Conservation (phyloP, 2,113 vertebrate species). For the Pollachius pollachius region DNA sequence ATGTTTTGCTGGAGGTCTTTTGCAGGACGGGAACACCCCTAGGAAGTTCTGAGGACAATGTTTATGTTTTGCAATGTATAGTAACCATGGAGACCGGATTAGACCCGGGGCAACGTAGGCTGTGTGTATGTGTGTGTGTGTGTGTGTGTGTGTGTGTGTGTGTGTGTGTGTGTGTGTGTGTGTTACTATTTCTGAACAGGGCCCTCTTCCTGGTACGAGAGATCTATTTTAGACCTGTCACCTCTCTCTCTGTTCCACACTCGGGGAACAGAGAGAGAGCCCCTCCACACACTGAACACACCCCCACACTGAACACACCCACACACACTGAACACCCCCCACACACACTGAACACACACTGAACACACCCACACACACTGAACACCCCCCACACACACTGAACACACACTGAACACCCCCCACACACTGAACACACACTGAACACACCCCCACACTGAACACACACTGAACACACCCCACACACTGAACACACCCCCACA, state of each 20-base stretch:
- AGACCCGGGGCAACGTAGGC: conserved; percentile 51
- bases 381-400: too few relatives aligned
- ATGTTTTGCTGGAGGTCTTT: background rate
- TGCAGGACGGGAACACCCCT: conserved; percentile 2
- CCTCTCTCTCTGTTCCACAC: conserved; percentile 13
- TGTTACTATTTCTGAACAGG: conserved; percentile 60
- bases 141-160: conserved; percentile 34
- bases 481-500: too few relatives aligned
- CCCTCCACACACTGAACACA: too few relatives aligned
- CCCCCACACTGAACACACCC: too few relatives aligned
- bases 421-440: too few relatives aligned
- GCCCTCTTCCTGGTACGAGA: conserved; percentile 27
- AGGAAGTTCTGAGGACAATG: conserved; percentile 28
- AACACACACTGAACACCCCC: too few relatives aligned
- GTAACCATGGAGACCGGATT: conserved; percentile 69
- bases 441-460: too few relatives aligned
- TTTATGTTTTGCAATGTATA: conserved; percentile 69
- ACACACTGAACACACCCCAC: too few relatives aligned
- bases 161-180: conserved; percentile 47
- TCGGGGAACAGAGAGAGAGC: too few relatives aligned
- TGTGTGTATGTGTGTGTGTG: conserved; percentile 57
- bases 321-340: too few relatives aligned
- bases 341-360: too few relatives aligned
- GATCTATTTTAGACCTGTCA: conserved; percentile 61
- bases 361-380: too few relatives aligned